Base-by-base conservation (phyloP, 2,113 vertebrate genomes). In the Alces alces region DNA sequence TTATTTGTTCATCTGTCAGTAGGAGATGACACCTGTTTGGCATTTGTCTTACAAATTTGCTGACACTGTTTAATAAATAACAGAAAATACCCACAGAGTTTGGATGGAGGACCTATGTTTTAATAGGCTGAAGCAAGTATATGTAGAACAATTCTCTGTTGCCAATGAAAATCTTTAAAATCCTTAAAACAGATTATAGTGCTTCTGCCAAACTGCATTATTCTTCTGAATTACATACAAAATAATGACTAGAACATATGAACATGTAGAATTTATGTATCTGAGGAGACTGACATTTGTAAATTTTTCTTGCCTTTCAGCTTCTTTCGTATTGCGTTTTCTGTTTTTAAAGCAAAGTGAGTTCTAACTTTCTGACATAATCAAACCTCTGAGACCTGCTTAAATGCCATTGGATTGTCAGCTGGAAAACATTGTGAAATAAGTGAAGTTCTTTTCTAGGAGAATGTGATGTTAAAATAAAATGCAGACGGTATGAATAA, bases 381-480 rank as follows among this genome's bases (percentile, higher is more conserved):
- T 79, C 39, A 83, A 33, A 95, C 97, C 89, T 97, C 54, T 95
- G 50, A 80, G n/a, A 94, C 39, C 93, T 23, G 54, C 21, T 95
- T 86, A 93, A 52, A 80, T 78, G 89, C 80, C 73, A 92, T 28
- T 70, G 50, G n/a, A 55, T 25, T 86, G 88, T 96, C 90, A 92
- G 92, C 33, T 94, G 39, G 86, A 96, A 97, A 95, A 97, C 76
- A 95, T 2, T 95, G 57, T 58, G 87, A 97, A 87, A 91, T 70
- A 93, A 90, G 45, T 79, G 33, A 55, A 83, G 78, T 50, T 57
- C 7, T 95, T 85, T 96, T 92, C 64, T 82, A 90, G 73, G 78
- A 95, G 45, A 96, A 86, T 86, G n/a, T 92, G 89, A 91, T 86
- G 39, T 94, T 94, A 94, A 98, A 94, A 96, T 79, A 95, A 94